Conservation (phyloP, 2,888 invertebrate genomes). For the Agriopis leucophaearia region DNA sequence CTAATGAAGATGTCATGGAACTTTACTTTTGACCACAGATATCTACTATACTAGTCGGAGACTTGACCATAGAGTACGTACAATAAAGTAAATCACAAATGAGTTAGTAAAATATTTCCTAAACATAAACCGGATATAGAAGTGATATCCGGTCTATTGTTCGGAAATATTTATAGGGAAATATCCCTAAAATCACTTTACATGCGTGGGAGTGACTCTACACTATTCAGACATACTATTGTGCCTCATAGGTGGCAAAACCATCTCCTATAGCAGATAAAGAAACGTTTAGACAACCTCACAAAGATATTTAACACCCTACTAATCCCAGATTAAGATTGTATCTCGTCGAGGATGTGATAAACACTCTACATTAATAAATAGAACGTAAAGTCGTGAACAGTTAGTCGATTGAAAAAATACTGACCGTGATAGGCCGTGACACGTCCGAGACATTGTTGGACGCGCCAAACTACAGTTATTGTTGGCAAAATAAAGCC, state of each 20-base stretch:
- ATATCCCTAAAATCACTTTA: slow-evolving; percentile 56
- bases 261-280: slow-evolving; percentile 61
- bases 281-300: slow-evolving; percentile 63
- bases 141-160: slow-evolving; percentile 28
- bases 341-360: slow-evolving; percentile 71
- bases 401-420: slow-evolving; percentile 75
- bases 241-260: slow-evolving; percentile 72
- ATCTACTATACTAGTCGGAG: too few species aligned
- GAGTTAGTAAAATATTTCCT: background rate
- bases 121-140: slow-evolving; percentile 60
- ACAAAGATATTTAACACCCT: slow-evolving; percentile 71
- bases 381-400: slow-evolving; percentile 67
- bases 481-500: slow-evolving; percentile 83
- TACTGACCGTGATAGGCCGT: slow-evolving; percentile 56
- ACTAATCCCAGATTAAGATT: slow-evolving; percentile 82
- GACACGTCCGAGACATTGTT: slow-evolving; percentile 53
- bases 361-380: slow-evolving; percentile 78
- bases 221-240: slow-evolving; percentile 62
- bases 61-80: background rate
- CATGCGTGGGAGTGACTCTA: slow-evolving; percentile 73
- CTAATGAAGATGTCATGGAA: background rate
- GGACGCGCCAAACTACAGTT: slow-evolving; percentile 70
- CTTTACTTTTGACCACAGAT: background rate
- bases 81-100: background rate
- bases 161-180: slow-evolving; percentile 40